Evolutionary conservation across 53 echinoderm and acorn worm genomes (phyloP).

Genomic region (Paelopatides confundens): DNA sequence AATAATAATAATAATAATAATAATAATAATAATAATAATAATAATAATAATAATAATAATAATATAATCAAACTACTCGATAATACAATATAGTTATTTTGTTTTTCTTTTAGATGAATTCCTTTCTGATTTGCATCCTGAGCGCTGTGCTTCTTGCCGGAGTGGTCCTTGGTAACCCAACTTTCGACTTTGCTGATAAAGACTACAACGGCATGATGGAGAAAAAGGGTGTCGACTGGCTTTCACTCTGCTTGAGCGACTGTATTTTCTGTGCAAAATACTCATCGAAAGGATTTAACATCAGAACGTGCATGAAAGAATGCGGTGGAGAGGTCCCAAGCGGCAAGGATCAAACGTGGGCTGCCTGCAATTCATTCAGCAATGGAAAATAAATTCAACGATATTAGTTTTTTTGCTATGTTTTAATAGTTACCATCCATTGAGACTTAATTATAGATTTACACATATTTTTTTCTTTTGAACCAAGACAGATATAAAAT

Average conservation of each 20-base stretch:
- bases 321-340: not conserved
- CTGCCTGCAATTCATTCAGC: not conserved
- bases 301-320: not conserved
- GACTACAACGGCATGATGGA: not conserved
- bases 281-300: not conserved
- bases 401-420: too few species aligned
- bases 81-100: too few species aligned
- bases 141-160: slow-evolving; percentile 12
- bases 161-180: slow-evolving; percentile 8
- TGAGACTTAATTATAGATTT: too few species aligned
- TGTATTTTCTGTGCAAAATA: slow-evolving; percentile 20
- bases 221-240: not conserved
- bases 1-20: too few species aligned
- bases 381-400: not conserved
- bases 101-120: slow-evolving; percentile 17
- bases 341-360: slow-evolving; percentile 23
- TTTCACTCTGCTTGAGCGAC: not conserved
- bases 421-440: too few species aligned
- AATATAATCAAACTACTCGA: too few species aligned
- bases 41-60: too few species aligned
- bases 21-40: too few species aligned
- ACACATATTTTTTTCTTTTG: too few species aligned
- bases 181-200: slow-evolving; percentile 22
- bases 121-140: slow-evolving; percentile 4
- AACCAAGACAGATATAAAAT: too few species aligned